Evolutionary conservation across 2,888 invertebrate genomes (phyloP), one percentile per base, ranked within the genome.

Genomic region (Drosophila greeni): DNA sequence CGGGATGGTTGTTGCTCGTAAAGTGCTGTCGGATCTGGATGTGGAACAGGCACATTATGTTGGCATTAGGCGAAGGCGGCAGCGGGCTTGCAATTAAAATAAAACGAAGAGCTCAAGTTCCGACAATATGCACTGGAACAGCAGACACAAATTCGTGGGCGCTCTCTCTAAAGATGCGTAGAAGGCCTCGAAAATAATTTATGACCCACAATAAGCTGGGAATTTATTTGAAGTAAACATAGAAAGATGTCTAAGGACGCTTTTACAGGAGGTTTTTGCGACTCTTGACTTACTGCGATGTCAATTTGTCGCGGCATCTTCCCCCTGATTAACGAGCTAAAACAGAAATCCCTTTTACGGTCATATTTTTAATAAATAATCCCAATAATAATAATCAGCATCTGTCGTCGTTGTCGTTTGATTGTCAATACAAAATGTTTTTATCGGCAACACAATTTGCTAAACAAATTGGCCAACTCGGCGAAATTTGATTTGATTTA

Each of bases 31-130:
- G 71, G 59, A 72, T 34, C 16, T 20, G 36, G 40, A 31, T 33
- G 26, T 45, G 64, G 58, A 59, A 59, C 68, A 64, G 61, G 69
- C 42, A 67, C 77, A 78, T 79, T 73, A 71, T 68, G 73, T 52
- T 61, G 53, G 72, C 70, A 66, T 69, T 74, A 74, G 66, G 66
- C 67, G 66, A 52, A 74, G 76, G 58, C 75, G 7, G 20, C 20
- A 12, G 2, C 18, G 69, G 77, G 78, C 60, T 72, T 66, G 83
- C 82, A 80, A 80, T 80, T 81, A 80, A 80, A 81, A 81, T 72
- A 83, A 83, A 80, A 81, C 75, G 56, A 66, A 60, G 66, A 62
- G 67, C 82, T 72, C 70, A 70, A 77, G 61, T 47, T 52, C 33
- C 45, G 43, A 34, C 70, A 52, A 36, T 56, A 66, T 76, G 66